Conservation (phyloP, 2,888 invertebrate species). For the Cantharis rustica region DNA sequence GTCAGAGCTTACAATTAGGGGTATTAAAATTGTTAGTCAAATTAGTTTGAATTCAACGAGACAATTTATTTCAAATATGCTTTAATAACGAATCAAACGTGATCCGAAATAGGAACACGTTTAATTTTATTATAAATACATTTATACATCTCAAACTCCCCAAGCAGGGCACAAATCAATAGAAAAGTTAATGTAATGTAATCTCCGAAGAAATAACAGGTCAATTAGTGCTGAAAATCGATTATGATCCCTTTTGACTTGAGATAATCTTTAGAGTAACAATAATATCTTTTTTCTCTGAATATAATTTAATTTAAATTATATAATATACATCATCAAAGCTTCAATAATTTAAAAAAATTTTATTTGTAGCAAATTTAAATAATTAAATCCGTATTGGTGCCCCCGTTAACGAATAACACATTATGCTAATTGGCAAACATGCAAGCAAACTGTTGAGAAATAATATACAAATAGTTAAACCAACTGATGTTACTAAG, state of each 20-base stretch:
- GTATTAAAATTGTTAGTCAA: neutral
- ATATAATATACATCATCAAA: too few species aligned
- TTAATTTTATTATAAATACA: neutral
- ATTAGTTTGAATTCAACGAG: neutral
- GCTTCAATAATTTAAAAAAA: too few species aligned
- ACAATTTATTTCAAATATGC: neutral
- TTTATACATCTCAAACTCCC: neutral
- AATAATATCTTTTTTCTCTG: neutral
- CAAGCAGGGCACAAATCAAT: neutral
- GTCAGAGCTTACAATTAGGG: too few species aligned
- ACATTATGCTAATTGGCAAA: neutral
- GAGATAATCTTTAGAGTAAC: neutral
- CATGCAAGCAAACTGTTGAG: neutral
- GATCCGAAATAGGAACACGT: neutral
- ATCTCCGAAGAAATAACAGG: neutral
- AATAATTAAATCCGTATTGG: neutral
- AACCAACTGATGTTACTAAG: neutral
- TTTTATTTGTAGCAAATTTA: neutral
- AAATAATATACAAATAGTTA: neutral
- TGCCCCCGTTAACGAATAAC: neutral
- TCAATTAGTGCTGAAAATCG: neutral
- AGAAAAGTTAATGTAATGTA: neutral
- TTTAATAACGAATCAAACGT: neutral
- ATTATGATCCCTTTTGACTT: neutral
- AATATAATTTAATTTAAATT: neutral